Evolutionary conservation across 2,797 vertebrate genomes (phyloP).

Genomic region (Crypturellus tataupa): DNA sequence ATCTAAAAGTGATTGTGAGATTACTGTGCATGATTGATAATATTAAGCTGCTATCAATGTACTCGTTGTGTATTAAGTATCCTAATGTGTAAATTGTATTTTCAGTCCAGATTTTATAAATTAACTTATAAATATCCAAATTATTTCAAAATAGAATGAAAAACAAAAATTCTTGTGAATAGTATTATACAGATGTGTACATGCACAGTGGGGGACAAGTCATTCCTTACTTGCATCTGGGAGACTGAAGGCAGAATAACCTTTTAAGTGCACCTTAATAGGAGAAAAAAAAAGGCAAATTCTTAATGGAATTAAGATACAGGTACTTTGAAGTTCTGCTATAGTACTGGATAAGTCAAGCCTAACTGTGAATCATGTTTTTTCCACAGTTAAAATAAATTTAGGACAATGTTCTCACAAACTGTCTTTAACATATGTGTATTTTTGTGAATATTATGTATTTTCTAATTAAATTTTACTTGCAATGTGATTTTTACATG

Average conservation of each 20-base stretch:
- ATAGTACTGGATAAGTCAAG: constrained; percentile 74
- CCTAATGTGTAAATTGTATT: constrained; percentile 57
- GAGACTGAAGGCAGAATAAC: constrained; percentile 24
- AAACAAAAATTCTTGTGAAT: constrained; percentile 55
- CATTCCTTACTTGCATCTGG: background rate
- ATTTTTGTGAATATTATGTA: constrained; percentile 83
- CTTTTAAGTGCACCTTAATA: constrained; percentile 77
- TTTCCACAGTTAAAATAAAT: constrained; percentile 77
- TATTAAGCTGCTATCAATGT: constrained; percentile 73
- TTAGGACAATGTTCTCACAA: constrained; percentile 78
- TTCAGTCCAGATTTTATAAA: constrained; percentile 66
- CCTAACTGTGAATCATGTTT: constrained; percentile 83
- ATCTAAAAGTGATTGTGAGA: constrained; percentile 44
- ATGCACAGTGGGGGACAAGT: constrained; percentile 8
- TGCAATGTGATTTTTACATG: constrained; percentile 86
- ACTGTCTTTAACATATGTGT: constrained; percentile 77
- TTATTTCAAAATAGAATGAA: constrained; percentile 48
- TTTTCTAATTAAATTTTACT: constrained; percentile 87
- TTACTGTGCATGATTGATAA: constrained; percentile 59
- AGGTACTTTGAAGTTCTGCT: constrained; percentile 61
- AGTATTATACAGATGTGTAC: constrained; percentile 37
- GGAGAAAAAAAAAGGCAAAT: constrained; percentile 43
- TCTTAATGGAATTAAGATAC: constrained; percentile 58
- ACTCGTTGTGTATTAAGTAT: constrained; percentile 57
- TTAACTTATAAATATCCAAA: constrained; percentile 68